Base-by-base conservation (phyloP, 2,888 invertebrate genomes). In the Sarcophaga carnaria region DNA sequence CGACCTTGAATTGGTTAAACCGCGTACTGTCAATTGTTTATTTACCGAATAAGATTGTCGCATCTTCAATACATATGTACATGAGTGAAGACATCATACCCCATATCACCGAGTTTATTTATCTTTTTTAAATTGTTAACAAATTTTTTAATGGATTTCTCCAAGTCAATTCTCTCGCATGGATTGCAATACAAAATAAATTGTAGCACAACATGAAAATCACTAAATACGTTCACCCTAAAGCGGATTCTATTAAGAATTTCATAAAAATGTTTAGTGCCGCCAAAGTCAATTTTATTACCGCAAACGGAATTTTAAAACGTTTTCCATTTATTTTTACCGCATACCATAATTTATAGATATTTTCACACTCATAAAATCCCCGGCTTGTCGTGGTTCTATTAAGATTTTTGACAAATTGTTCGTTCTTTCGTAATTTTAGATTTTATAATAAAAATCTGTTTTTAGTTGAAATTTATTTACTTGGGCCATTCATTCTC, bases 81-180 rank as follows among this genome's bases (percentile, higher is more conserved):
- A 37, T 59, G 47, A 47, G 4, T 37, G 20, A 62, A 37, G 37
- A 37, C 37, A 1, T 37, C 37, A 6, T 37, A 37, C 37, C 10
- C 1, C 37, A 37, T 37, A n/a, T 25, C 14, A 69, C 12, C 54
- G 59, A 67, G 27, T 49, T 25, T 54, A 17, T 54, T 54, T 54
- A 54, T 54, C 14, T 60, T 83, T 25, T 71, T 25, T 47, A 69
- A 63, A 69, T 79, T 83, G 45, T 75, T 78, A 63, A 45, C 62
- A 71, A 79, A 64, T 69, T 84, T 69, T 67, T 80, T 71, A 76
- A 71, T 80, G 84, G 80, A 70, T 71, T 79, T 64, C 62, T 70
- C 82, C 17, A 76, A 59, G 49, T 62, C 67, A 83, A 80, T 67
- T 54, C 17, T 37, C 37, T 37, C 64, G 37, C 49, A 45, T 59